Evolutionary conservation across 30 jellyfish, hydroid and myxozoan genomes (phyloP).

Genomic region (Aurelia aurita): DNA sequence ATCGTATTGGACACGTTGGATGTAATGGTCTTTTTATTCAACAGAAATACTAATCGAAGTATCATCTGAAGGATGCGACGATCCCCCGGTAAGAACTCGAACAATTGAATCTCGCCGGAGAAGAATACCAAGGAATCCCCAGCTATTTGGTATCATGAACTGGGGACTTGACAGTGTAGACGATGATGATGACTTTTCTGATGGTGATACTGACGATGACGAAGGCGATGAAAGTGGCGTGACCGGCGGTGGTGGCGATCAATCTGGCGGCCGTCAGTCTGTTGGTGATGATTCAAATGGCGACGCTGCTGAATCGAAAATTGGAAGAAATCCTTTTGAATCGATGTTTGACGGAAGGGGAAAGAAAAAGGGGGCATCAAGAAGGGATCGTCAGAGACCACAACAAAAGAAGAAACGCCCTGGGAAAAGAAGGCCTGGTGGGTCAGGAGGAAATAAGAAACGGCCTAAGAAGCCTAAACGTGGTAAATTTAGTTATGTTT

Average conservation of each 20-base stretch:
- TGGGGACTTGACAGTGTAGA: neutral
- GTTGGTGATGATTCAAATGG: too few species aligned
- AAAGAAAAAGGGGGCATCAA: too few species aligned
- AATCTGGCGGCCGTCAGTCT: too few species aligned
- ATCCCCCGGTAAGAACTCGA: constrained; percentile 64
- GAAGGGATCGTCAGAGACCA: too few species aligned
- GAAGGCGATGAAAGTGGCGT: neutral
- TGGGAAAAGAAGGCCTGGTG: too few species aligned
- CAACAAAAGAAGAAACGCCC: too few species aligned
- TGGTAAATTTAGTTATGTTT: neutral
- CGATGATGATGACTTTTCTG: constrained; percentile 15
- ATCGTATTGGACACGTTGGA: too few species aligned
- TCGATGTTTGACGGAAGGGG: too few species aligned
- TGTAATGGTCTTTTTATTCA: neutral
- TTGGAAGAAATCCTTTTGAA: too few species aligned
- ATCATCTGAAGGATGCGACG: constrained; percentile 85
- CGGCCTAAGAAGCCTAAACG: constrained; percentile 19
- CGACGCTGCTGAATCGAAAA: too few species aligned
- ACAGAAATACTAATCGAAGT: constrained; percentile 71
- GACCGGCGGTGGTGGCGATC: neutral
- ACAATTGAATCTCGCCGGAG: constrained; percentile 16
- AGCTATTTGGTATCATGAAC: neutral
- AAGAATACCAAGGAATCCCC: neutral
- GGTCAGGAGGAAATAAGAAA: neutral
- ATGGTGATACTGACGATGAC: constrained; percentile 15